Percentiles rank a stretch among this genome's conserved stretches.
phyloP scores from a whole-genome alignment of 2,888 invertebrate genomes.

The Erebia ligea region DNA sequence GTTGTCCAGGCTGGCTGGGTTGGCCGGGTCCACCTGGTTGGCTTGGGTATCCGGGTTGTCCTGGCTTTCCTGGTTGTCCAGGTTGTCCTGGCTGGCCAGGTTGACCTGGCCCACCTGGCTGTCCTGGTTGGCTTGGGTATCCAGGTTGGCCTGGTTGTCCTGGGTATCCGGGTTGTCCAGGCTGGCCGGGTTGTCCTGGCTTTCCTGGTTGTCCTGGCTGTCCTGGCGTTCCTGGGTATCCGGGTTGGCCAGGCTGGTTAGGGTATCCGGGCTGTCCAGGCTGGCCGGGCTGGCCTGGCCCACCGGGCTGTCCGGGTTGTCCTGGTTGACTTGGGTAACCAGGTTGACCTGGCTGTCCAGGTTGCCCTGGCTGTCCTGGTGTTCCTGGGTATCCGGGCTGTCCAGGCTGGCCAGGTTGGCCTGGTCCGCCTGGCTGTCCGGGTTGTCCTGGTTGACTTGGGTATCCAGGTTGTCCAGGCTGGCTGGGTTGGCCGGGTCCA shows the following conservation, averaged over 20 bases:
- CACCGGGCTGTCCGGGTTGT: constrained; percentile 44
- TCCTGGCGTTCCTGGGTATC: constrained; percentile 42
- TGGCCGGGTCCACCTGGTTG: constrained; percentile 33
- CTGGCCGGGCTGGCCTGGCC: constrained; percentile 49
- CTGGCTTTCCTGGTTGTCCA: constrained; percentile 31
- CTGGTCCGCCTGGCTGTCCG: constrained; percentile 55
- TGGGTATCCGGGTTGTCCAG: constrained; percentile 35
- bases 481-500: constrained; percentile 4
- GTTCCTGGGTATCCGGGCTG: constrained; percentile 34
- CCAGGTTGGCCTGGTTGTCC: too few relatives aligned
- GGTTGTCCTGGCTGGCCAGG: constrained; percentile 32
- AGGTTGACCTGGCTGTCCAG: constrained; percentile 29
- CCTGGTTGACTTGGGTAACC: constrained; percentile 33
- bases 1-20: too few relatives aligned
- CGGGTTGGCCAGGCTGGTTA: constrained; percentile 36
- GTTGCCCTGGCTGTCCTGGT: constrained; percentile 35
- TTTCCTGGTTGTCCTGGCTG: constrained; percentile 52
- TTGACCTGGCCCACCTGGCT: constrained; percentile 13
- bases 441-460: constrained; percentile 39
- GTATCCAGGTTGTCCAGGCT: constrained; percentile 10
- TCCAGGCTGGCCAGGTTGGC: constrained; percentile 16
- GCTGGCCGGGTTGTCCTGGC: constrained; percentile 39
- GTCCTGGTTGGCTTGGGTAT: constrained; percentile 32
- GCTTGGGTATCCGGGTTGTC: not conserved
- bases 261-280: constrained; percentile 24